Conservation (phyloP, 2,113 vertebrate species). For the Syngnathus scovelli region DNA sequence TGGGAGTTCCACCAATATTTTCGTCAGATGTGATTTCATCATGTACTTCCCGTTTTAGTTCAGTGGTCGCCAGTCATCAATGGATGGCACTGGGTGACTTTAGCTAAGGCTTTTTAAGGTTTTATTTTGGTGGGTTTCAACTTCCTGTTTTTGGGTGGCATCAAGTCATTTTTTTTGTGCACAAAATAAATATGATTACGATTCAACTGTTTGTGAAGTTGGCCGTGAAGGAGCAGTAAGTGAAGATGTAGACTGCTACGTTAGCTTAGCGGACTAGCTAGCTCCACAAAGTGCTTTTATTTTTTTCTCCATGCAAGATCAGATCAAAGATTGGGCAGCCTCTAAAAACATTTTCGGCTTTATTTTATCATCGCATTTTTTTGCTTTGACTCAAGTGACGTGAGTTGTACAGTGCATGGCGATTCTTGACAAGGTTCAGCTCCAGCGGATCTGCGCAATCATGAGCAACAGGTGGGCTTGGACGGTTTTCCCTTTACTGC, state of each 20-base stretch:
- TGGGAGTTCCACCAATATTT: not conserved
- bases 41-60: too few relatives aligned
- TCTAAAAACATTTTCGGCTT: not conserved
- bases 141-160: too few relatives aligned
- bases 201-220: not conserved
- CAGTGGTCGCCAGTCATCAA: too few relatives aligned
- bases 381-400: not conserved
- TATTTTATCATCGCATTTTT: not conserved
- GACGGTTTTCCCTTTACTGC: constrained; percentile 49
- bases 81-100: too few relatives aligned
- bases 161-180: too few relatives aligned
- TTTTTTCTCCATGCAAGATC: not conserved
- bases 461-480: constrained; percentile 66
- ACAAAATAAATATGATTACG: not conserved
- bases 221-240: not conserved
- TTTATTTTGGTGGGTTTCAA: too few relatives aligned
- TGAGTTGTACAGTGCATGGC: constrained; percentile 34
- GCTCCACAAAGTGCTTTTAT: not conserved
- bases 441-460: constrained; percentile 56
- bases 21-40: too few relatives aligned
- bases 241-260: not conserved
- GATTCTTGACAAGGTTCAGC: constrained; percentile 43
- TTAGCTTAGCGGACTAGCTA: not conserved
- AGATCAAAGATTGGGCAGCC: not conserved
- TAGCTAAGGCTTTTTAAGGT: too few relatives aligned